A percentile compares a stretch with the other conserved stretches of the same genome.
Conservation (phyloP, 2,797 vertebrate genomes). For the Crenichthys baileyi region DNA sequence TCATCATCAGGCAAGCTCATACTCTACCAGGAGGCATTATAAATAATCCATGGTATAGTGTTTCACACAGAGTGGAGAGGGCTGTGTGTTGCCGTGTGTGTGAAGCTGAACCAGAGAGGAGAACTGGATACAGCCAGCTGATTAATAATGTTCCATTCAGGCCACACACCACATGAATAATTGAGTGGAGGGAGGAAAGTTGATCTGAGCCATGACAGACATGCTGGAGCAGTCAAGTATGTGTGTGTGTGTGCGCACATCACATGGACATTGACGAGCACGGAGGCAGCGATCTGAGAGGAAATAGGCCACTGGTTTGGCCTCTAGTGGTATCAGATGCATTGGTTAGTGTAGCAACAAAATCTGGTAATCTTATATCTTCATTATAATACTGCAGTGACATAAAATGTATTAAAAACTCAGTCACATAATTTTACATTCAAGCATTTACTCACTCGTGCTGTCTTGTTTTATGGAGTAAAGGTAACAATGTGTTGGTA, state of each 20-base stretch:
- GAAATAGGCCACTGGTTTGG: slow-evolving; percentile 24
- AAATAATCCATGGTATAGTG: slow-evolving; percentile 68
- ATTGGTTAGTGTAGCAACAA: slow-evolving; percentile 24
- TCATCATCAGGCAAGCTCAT: slow-evolving; percentile 39
- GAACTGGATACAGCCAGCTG: slow-evolving; percentile 75
- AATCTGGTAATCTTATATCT: slow-evolving; percentile 37
- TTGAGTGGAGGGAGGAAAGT: slow-evolving; percentile 75
- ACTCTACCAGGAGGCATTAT: slow-evolving; percentile 48
- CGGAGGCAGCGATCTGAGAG: slow-evolving; percentile 39
- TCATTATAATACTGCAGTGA: not conserved
- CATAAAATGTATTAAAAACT: not conserved
- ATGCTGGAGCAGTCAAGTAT: slow-evolving; percentile 21
- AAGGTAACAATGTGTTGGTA: not conserved
- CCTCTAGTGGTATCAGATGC: slow-evolving; percentile 24
- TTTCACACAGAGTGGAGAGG: slow-evolving; percentile 51
- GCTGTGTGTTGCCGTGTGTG: slow-evolving; percentile 54
- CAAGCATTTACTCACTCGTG: not conserved
- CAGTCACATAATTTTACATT: not conserved
- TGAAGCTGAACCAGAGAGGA: slow-evolving; percentile 63
- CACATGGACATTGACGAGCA: slow-evolving; percentile 16
- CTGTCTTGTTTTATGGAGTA: not conserved
- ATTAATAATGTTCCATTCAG: slow-evolving; percentile 79
- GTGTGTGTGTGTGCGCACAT: slow-evolving; percentile 2
- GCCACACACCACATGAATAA: slow-evolving; percentile 79
- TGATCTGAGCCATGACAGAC: slow-evolving; percentile 67